Evolutionary conservation across 1,140 invertebrate species (phyloP).

Genomic region (Maconellicoccus hirsutus): DNA sequence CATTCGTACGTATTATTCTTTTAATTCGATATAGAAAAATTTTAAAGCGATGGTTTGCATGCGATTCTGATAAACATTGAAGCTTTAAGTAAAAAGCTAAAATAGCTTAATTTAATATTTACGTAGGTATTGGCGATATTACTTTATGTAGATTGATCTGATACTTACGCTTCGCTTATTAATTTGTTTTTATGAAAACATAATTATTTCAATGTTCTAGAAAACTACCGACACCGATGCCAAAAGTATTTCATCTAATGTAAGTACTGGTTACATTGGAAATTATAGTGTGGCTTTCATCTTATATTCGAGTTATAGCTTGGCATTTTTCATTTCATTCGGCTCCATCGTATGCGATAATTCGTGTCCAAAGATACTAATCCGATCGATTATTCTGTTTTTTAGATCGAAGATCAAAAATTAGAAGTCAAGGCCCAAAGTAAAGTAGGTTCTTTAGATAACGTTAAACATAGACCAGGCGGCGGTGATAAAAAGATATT

Average conservation of each 20-base stretch:
- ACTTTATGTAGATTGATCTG: neutral
- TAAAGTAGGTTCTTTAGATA: constrained; percentile 84
- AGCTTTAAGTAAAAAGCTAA: too few species aligned
- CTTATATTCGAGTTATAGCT: neutral
- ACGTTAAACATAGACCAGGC: constrained; percentile 84
- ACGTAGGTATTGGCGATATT: too few species aligned
- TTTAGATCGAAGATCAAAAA: constrained; percentile 77
- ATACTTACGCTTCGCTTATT: constrained; percentile 3
- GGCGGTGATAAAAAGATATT: constrained; percentile 90
- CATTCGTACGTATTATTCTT: too few species aligned
- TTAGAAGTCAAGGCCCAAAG: constrained; percentile 73
- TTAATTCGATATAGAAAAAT: too few species aligned
- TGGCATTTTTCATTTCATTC: neutral
- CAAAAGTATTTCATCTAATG: neutral
- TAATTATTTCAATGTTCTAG: neutral
- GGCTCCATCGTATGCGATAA: too few species aligned
- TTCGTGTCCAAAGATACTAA: too few species aligned
- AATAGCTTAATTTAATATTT: too few species aligned
- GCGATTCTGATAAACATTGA: too few species aligned
- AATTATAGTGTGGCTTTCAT: neutral
- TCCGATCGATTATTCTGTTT: neutral
- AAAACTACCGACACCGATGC: neutral
- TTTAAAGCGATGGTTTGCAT: too few species aligned
- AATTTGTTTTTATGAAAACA: neutral
- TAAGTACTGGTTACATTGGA: neutral